A percentile compares a stretch with the other conserved stretches of the same genome.
Evolutionary conservation across 2,797 vertebrate species (phyloP).

Genomic region (Pagetopsis macropterus): DNA sequence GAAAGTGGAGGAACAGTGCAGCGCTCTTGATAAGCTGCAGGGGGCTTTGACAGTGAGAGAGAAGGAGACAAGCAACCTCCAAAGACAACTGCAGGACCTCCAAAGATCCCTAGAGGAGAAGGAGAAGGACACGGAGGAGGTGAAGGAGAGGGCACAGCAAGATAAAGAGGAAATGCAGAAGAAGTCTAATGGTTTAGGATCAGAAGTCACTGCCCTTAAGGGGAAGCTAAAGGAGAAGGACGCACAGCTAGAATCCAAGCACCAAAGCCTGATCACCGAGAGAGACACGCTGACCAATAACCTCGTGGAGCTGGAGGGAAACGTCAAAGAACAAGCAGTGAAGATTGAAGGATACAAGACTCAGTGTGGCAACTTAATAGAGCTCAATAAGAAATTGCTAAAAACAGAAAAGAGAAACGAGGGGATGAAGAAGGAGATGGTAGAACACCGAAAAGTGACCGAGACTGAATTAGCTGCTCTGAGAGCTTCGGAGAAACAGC

Average conservation of each 20-base stretch:
- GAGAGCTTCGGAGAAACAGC: slow-evolving; percentile 86
- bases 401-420: slow-evolving; percentile 74
- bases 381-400: slow-evolving; percentile 76
- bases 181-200: slow-evolving; percentile 65
- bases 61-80: slow-evolving; percentile 83
- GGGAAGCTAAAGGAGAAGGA: slow-evolving; percentile 83
- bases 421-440: slow-evolving; percentile 78
- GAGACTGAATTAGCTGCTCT: slow-evolving; percentile 80
- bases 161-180: slow-evolving; percentile 69
- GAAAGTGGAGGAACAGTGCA: slow-evolving; percentile 73
- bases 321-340: slow-evolving; percentile 67
- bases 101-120: slow-evolving; percentile 81
- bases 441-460: slow-evolving; percentile 69
- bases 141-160: slow-evolving; percentile 58
- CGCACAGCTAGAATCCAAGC: slow-evolving; percentile 82
- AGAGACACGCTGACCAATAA: slow-evolving; percentile 78
- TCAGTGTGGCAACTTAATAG: slow-evolving; percentile 74
- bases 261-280: slow-evolving; percentile 77
- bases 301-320: slow-evolving; percentile 77
- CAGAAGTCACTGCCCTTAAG: slow-evolving; percentile 74
- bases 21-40: slow-evolving; percentile 78
- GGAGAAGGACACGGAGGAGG: slow-evolving; percentile 77
- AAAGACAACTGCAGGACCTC: slow-evolving; percentile 82
- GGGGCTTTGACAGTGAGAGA: slow-evolving; percentile 79
- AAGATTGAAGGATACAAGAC: slow-evolving; percentile 74